Evolutionary conservation across 2,797 vertebrate species (phyloP), one percentile per base, ranked within the genome.

Genomic region (Poeciliopsis gracilis): DNA sequence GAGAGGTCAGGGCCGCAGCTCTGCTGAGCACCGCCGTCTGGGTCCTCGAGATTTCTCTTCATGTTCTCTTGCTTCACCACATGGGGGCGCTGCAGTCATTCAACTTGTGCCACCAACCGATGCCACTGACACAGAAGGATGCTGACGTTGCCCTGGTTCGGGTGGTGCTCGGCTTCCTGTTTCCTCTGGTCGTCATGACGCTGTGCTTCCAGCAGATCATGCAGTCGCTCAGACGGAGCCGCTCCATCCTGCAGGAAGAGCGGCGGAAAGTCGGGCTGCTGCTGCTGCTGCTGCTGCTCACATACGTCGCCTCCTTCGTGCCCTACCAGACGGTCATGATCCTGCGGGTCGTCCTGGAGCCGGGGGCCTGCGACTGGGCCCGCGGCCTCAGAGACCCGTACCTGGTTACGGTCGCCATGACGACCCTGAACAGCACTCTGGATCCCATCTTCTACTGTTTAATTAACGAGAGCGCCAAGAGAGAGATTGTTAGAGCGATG

Each of bases 401-500:
- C 72, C 77, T 92, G 80, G 85, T 92, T 45, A 90, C 86, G 55
- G 86, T 90, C 1, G 88, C 88, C 71, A 88, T 57, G 0, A 94
- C 90, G 8, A 94, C 90, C 1, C 43, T 94, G n/a, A 95, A 94
- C 76, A 90, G 91, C 1, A 80, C 85, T 15, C 15, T 89, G 70
- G 91, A 94, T 83, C 92, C 92, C 9, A 86, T 94, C 41, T 79
- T 93, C 51, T 93, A 93, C 71, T 94, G 91, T 71, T 89, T 92
- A 41, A 83, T 91, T 33, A 93, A 73, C 53, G 81, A 89, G 12
- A 89, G 82, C 0, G 89, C 91, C 10, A 77, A 79, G 57, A 81
- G 1, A 4, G 90, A 94, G 78, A 86, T 93, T 11, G 75, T 20
- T 47, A 86, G 73, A 15, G 23, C 70, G 47, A 3, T 73, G 12